phyloP scores from a whole-genome alignment of 2,888 invertebrate species.

The Drosophila maculinotata region DNA sequence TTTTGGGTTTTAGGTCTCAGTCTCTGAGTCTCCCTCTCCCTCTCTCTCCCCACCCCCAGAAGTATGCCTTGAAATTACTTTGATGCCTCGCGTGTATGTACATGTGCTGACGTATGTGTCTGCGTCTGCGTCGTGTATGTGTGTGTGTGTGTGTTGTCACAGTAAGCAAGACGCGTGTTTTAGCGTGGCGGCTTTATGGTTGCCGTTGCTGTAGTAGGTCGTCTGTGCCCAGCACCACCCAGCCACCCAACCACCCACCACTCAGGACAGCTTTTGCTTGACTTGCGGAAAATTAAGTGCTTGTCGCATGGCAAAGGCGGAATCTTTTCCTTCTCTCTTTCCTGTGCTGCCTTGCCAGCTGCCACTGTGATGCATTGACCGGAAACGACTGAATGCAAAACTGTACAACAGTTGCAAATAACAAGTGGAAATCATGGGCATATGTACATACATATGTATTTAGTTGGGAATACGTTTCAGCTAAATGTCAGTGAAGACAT shows the following conservation, averaged over 20 bases:
- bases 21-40: conserved; percentile 15
- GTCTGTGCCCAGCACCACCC: conserved; percentile 5
- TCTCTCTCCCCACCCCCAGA: conserved; percentile 48
- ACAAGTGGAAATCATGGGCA: neutral
- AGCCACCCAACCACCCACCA: conserved; percentile 35
- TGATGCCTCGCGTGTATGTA: conserved; percentile 49
- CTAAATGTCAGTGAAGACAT: conserved; percentile 27
- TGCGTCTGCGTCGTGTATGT: neutral
- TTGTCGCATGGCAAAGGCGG: conserved; percentile 51
- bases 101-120: neutral
- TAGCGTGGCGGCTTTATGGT: conserved; percentile 44
- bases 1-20: conserved; percentile 33
- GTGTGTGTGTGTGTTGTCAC: conserved; percentile 38
- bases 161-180: conserved; percentile 56
- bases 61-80: conserved; percentile 69
- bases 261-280: conserved; percentile 59
- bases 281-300: conserved; percentile 69
- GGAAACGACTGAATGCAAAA: conserved; percentile 58
- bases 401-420: conserved; percentile 8
- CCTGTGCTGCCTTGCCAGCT: conserved; percentile 12
- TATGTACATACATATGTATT: too few species aligned
- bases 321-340: conserved; percentile 18
- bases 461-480: conserved; percentile 1
- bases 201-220: conserved; percentile 29
- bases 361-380: conserved; percentile 73